Evolutionary conservation across 2,888 invertebrate species (phyloP), one percentile per base, ranked within the genome.

Genomic region (Ormyrus pomaceus): DNA sequence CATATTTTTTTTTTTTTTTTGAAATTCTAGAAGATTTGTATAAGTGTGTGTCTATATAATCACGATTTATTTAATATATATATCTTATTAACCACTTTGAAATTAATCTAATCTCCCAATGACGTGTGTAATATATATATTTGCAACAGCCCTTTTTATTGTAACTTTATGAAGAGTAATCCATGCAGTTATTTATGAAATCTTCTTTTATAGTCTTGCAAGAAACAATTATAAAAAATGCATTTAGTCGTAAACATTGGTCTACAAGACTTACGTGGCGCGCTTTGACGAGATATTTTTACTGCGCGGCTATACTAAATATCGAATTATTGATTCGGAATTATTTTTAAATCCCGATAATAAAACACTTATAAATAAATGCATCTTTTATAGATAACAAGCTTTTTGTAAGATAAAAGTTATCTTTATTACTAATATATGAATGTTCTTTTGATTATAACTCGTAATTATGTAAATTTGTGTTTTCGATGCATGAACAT

Each of bases 11-110:
- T 48, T 13, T 48, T n/a, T 69, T 58, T 48, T 13, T 59, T 61
- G 19, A 48, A 50, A 70, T 19, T 6, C 58, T 56, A 62, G 45
- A 55, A 9, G 45, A 72, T 45, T 62, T 45, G 71, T 45, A 19
- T 72, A 62, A 72, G 53, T 61, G 69, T n/a, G 65, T 56, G 65
- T 73, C n/a, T 56, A 50, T 56, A 74, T 72, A 34, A 74, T 53
- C 48, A 59, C 48, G 19, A 58, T 58, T 50, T 71, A 34, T 71
- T 71, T 34, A 71, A 61, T 55, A 50, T 73, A 48, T 69, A 34
- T 69, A 34, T 65, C 50, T 6, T 70, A 62, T 19, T 56, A 50
- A 74, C 48, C 55, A 64, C 45, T 55, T 72, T 59, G 19, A 65
- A 46, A 53, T 56, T 9, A 48, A 70, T 70, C 50, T 66, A 66